Percentiles rank a stretch among this genome's conserved stretches.
phyloP scores from a whole-genome alignment of 2,113 vertebrate genomes.

The Pterocles gutturalis region DNA sequence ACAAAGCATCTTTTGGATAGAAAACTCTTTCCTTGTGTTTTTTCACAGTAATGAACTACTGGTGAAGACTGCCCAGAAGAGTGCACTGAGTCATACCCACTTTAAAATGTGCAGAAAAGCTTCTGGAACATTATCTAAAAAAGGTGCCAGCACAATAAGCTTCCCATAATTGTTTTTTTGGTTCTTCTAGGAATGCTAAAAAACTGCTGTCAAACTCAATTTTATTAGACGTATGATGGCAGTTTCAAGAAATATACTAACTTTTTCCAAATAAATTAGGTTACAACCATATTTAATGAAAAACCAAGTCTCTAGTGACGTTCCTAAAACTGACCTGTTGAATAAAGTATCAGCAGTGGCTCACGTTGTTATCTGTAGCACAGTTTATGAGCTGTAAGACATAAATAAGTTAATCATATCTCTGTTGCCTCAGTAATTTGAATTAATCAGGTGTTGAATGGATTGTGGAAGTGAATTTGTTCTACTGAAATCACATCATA shows the following conservation, averaged over 20 bases:
- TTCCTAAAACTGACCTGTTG: conserved; percentile 15
- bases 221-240: background rate
- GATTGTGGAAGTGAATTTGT: background rate
- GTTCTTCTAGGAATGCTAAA: background rate
- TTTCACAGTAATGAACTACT: background rate
- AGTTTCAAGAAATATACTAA: conserved; percentile 42
- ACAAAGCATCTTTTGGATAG: background rate
- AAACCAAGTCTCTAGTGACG: conserved; percentile 15
- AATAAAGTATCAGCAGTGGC: background rate
- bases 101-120: conserved; percentile 15
- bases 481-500: background rate
- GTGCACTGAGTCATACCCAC: background rate
- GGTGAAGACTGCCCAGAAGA: background rate
- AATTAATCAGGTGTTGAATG: conserved; percentile 44
- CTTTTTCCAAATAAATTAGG: conserved; percentile 64
- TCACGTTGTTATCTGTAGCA: background rate
- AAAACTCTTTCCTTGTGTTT: background rate
- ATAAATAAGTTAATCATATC: background rate
- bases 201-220: conserved; percentile 9
- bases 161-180: background rate
- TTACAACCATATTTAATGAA: conserved; percentile 59
- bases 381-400: background rate
- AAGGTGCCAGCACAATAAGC: background rate
- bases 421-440: background rate
- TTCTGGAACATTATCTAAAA: background rate